These are phyloP conservation scores for Ellobius talpinus DNA, from an alignment of 2,113 vertebrate genomes.

Conservation along the genomic window DNA sequence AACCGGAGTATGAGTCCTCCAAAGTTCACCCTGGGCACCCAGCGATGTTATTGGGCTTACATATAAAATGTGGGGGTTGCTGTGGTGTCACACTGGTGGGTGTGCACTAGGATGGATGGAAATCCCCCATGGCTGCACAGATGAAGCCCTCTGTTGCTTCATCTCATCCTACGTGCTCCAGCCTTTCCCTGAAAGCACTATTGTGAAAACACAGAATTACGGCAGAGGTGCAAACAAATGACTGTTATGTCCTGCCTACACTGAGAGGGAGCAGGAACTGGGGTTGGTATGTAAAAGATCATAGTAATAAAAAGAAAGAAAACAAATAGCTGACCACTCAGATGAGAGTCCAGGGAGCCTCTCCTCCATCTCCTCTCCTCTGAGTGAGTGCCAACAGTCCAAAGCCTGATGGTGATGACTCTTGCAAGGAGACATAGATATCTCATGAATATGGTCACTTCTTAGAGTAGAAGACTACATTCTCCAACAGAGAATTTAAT, in stretches of 20 bases:
- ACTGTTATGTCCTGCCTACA: too few species aligned
- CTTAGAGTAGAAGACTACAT: neutral
- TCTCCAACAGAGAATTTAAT: neutral
- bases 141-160: neutral
- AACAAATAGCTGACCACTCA: neutral
- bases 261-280: too few species aligned
- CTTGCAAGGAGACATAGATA: neutral
- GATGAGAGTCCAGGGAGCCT: neutral
- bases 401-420: neutral
- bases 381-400: too few species aligned
- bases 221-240: too few species aligned
- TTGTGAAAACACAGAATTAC: neutral
- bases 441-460: neutral
- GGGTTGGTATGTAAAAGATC: too few species aligned
- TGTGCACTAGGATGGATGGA: neutral
- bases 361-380: neutral
- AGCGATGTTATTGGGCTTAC: neutral
- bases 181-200: neutral
- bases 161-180: neutral
- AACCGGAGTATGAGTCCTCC: neutral
- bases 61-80: neutral
- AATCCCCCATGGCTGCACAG: neutral
- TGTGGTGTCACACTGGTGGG: neutral
- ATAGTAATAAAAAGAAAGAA: neutral
- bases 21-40: neutral